Evolutionary conservation across 2,888 invertebrate species (phyloP), one percentile per base, ranked within the genome.

Genomic region (Polyommatus icarus): DNA sequence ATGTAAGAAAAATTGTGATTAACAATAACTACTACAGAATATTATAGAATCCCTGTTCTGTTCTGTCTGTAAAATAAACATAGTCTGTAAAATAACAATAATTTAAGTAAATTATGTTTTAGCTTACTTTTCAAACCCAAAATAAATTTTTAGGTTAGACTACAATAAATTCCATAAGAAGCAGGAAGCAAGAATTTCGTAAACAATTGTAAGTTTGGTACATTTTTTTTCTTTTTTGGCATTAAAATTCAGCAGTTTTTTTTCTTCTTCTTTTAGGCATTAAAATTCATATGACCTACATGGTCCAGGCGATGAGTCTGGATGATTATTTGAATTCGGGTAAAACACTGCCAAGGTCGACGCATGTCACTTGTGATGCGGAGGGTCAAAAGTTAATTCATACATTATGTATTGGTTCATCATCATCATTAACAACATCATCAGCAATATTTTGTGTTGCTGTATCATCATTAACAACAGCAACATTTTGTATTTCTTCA

Each of bases 271-370:
- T 59, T 61, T 20, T 10, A 20, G 20, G 20, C 59, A 24, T 61
- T 10, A 61, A 20, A 61, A 61, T 61, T 61, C 61, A 24, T 20
- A 5, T 32, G 67, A 67, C 67, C 67, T 18, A 67, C 12, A 67
- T 67, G 67, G 67, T 15, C 15, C 29, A 67, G 61, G 24, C 24
- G 67, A 67, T 67, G 29, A 67, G 32, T 32, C 67, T 67, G 67
- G 67, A 20, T 12, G 67, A 54, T 54, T 32, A 67, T 67, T 67
- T 67, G 67, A 67, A 67, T 67, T 67, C 29, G 67, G 67, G 67
- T 67, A 67, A 29, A 67, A 67, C 67, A 67, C 6, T 6, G 29
- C 18, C 6, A 67, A 67, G 67, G 67, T 7, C 67, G 12, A 7
- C 32, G 46, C 46, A 32, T 6, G 67, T 29, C 67, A 67, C 67